Evolutionary conservation across 2,113 vertebrate species (phyloP), one percentile per base, ranked within the genome.

Genomic region (Grus americana): DNA sequence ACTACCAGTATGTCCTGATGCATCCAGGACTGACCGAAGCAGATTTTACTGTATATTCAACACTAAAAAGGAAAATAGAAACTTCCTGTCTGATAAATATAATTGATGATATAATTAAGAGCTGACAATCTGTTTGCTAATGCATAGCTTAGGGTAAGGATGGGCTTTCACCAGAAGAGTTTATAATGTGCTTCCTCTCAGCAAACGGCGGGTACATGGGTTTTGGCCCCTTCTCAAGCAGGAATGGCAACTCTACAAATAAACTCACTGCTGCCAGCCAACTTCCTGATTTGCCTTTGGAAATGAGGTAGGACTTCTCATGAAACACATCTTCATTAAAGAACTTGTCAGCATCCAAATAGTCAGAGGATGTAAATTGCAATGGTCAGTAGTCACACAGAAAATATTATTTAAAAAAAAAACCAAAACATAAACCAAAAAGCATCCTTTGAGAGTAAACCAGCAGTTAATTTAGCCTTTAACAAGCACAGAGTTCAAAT

Each of bases 261-360:
- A 40, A 68, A 55, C 42, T 63, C 15, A 7, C 23, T 27, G 54
- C 75, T 76, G 30, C 21, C 47, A 82, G 52, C 20, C 40, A 71
- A 1, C 63, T 92, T 84, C 50, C 80, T 80, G 38, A 27, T 84
- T 55, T 74, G 50, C 59, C n/a, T 67, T 67, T 47, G n/a, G 42
- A 92, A 80, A 84, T 6, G 44, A 38, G 18, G 44, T 42, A 75
- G 44, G 16, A 14, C 36, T 55, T 18, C 86, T 91, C 44, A 20
- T 8, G 1, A 70, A 86, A 81, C 0, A 0, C 5, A 4, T 50
- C 42, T 47, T 66, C 26, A 13, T 67, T 59, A 34, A 80, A 83
- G 79, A 74, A n/a, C 29, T 72, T 73, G 23, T 3, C 20, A 26
- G 16, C 17, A 58, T 54, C 47, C 7, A n/a, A 10, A 24, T 3